Evolutionary conservation across 2,113 vertebrate species (phyloP).

Genomic region (Cynopterus brachyotis): DNA sequence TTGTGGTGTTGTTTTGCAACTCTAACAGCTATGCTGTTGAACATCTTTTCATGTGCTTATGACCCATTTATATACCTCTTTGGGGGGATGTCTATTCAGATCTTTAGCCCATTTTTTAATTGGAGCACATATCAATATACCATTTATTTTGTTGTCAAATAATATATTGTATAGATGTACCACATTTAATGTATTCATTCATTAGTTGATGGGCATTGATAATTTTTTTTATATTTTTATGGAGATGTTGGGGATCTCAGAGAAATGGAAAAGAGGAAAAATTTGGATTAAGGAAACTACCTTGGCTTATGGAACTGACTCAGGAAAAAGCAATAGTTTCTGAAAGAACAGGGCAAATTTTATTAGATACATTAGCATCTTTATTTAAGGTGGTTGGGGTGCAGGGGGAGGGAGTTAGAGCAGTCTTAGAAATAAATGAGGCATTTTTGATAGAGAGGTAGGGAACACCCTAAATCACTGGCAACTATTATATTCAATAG

Average conservation of each 20-base stretch:
- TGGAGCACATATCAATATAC: not conserved
- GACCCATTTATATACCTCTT: not conserved
- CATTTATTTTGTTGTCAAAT: not conserved
- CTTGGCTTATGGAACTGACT: not conserved
- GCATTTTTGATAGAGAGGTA: not conserved
- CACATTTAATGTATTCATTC: not conserved
- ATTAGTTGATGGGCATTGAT: not conserved
- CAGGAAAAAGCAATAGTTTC: not conserved
- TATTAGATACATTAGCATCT: not conserved
- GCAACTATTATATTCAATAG: not conserved
- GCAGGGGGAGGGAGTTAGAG: too few relatives aligned
- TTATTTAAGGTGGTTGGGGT: not conserved
- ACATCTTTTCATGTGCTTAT: not conserved
- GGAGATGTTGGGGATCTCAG: not conserved
- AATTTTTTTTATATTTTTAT: not conserved
- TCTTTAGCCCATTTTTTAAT: not conserved
- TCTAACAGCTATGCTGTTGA: not conserved
- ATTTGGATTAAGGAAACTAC: not conserved
- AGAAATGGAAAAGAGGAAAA: not conserved
- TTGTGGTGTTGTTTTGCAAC: not conserved
- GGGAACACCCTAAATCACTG: not conserved
- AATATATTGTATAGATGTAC: not conserved
- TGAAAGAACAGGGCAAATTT: not conserved
- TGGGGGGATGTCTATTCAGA: not conserved
- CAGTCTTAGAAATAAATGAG: not conserved